These are phyloP conservation scores for Diadumene lineata DNA, from an alignment of 92 coral and sea anemone genomes.

Conservation along the genomic window DNA sequence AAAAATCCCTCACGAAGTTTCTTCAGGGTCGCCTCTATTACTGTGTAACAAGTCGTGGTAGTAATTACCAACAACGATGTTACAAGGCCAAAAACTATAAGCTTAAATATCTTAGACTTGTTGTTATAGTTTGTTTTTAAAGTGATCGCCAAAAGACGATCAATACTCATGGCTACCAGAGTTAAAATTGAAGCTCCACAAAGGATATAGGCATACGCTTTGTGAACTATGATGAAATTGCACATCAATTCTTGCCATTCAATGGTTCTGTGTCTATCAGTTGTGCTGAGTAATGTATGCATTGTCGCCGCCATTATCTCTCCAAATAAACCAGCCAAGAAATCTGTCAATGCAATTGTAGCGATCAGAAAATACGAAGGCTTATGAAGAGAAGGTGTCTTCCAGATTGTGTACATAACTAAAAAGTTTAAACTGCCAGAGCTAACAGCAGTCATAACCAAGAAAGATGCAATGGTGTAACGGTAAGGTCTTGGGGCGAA, in stretches of 20 bases:
- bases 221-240: not conserved
- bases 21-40: not conserved
- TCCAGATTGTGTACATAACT: constrained; percentile 5
- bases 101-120: not conserved
- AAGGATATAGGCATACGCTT: not conserved
- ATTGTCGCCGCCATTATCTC: not conserved
- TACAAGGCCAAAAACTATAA: not conserved
- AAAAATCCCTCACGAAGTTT: not conserved
- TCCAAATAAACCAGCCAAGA: constrained; percentile 3
- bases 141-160: not conserved
- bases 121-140: not conserved
- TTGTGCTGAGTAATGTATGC: not conserved
- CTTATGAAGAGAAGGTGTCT: constrained; percentile 12
- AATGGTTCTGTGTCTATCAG: not conserved
- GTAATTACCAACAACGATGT: not conserved
- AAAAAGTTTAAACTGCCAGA: not conserved
- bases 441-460: not conserved
- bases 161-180: not conserved
- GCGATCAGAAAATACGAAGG: constrained; percentile 13
- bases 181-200: not conserved
- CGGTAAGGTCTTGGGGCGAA: not conserved
- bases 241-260: not conserved
- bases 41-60: not conserved
- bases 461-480: not conserved
- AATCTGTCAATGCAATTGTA: constrained; percentile 9